Conservation (phyloP, 2,888 invertebrate species). For the Agyllia agylla region DNA sequence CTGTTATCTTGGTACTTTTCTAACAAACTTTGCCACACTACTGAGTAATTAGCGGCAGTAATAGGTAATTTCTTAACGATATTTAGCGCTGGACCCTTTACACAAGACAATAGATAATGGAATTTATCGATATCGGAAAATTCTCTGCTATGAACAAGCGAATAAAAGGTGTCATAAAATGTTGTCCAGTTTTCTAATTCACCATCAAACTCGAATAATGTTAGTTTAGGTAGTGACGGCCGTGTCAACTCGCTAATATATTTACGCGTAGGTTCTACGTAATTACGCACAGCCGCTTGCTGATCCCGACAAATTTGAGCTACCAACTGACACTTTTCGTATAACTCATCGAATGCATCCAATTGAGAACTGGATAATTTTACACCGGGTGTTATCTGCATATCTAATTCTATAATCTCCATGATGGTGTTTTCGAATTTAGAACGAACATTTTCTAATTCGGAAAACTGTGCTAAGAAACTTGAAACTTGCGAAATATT, state of each 20-base stretch:
- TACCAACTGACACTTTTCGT: not conserved
- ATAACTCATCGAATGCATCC: not conserved
- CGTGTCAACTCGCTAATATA: not conserved
- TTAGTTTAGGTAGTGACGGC: not conserved
- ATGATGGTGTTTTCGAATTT: not conserved
- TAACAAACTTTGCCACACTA: not conserved
- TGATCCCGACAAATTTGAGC: not conserved
- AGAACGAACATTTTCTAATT: not conserved
- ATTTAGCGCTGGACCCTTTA: not conserved
- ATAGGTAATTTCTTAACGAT: not conserved
- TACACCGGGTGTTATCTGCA: not conserved
- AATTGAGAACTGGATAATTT: not conserved
- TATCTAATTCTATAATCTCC: not conserved
- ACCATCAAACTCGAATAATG: not conserved
- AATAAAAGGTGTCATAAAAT: not conserved
- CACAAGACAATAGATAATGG: not conserved
- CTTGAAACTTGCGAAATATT: not conserved
- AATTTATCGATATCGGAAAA: not conserved
- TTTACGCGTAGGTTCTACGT: not conserved
- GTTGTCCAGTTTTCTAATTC: not conserved
- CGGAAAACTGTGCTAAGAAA: not conserved
- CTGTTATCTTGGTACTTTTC: not conserved
- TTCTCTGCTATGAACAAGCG: not conserved
- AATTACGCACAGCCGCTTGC: not conserved
- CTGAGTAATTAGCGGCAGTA: not conserved